Base-by-base conservation (phyloP, 2,113 vertebrate species). In the Ctenomys sociabilis region DNA sequence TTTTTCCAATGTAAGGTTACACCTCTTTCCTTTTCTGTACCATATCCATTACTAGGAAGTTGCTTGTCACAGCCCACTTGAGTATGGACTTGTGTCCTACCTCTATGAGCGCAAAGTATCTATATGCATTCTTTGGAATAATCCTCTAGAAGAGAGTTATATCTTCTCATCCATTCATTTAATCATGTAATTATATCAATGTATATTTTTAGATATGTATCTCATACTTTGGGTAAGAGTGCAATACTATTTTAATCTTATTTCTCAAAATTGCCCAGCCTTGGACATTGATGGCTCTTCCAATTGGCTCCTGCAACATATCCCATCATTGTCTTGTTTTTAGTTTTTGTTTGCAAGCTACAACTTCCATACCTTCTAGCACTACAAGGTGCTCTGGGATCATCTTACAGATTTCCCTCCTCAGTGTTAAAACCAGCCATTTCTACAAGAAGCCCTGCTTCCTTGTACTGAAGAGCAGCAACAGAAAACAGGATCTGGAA, bases 111-210 rank as follows among this genome's bases (percentile, higher is more conserved):
- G 63, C 43, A 64, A 54, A 91, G 59, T 72, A 66, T 32, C 78
- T 75, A 88, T n/a, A 80, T 26, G 49, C 86, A 87, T 61, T 85
- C 85, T 61, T 91, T 84, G 49, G 28, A 91, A 92, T 86, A 75
- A n/a, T 37, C 24, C 13, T 45, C 37, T 61, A 13, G 0, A 4
- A 10, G 28, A 90, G n/a, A 73, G 54, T 81, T 80, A 14, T 63
- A 54, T 92, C 64, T 64, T 63, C 40, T 82, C 28, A 88, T 14
- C 9, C 5, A 95, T 85, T 61, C 77, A 75, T 54, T 68, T 75
- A 81, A 88, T 88, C 14, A 73, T 80, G 88, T 64, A 59, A 57
- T 68, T 92, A 43, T 73, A 75, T 81, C 63, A 64, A 8, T 57
- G 66, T 72, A 68, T 32, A 84, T 57, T 87, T 14, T 21, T 54